Evolutionary conservation across 2,888 invertebrate genomes (phyloP), one percentile per base, ranked within the genome.

Genomic region (Troglohyphantes excavatus): DNA sequence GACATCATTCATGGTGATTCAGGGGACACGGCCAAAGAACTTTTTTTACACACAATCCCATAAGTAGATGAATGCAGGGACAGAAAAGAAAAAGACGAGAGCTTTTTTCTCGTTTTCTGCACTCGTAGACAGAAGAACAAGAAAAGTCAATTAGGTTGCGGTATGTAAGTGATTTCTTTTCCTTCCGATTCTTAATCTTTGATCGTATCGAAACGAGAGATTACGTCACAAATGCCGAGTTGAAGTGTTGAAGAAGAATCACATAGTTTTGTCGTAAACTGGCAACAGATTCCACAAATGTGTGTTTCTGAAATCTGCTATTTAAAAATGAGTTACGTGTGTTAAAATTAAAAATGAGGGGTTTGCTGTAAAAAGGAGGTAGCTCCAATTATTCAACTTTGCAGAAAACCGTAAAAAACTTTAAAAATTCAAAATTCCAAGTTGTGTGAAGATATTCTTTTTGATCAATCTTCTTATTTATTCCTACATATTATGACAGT

Each of bases 141-240:
- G 79, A 67, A 79, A 79, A 79, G 67, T 79, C 79, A 79, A 79
- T 79, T 79, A 79, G 67, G 79, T 46, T 79, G 67, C 29, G 67
- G 79, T 68, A 79, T 79, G 79, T 68, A 67, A 79, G 79, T 19
- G 29, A 17, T 61, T 75, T 79, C 67, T 79, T 79, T 53, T 61
- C 46, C 13, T 13, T 21, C 63, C 33, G 27, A 27, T 53, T 61
- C 29, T 26, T 75, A 61, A 61, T 75, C 75, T 27, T 61, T 39
- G 33, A 39, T 39, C 21, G 33, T 53, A n/a, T 53, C 5, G 53
- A 53, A 53, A 17, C 53, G 5, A n/a, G 53, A n/a, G 53, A 53
- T 53, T 17, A 53, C n/a, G 53, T n/a, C n/a, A n/a, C 53, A n/a
- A n/a, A 53, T 53, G 5, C 13, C n/a, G 5, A n/a, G n/a, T n/a